Conservation (phyloP, 1,140 invertebrate species). For the Drosophila arizonae region DNA sequence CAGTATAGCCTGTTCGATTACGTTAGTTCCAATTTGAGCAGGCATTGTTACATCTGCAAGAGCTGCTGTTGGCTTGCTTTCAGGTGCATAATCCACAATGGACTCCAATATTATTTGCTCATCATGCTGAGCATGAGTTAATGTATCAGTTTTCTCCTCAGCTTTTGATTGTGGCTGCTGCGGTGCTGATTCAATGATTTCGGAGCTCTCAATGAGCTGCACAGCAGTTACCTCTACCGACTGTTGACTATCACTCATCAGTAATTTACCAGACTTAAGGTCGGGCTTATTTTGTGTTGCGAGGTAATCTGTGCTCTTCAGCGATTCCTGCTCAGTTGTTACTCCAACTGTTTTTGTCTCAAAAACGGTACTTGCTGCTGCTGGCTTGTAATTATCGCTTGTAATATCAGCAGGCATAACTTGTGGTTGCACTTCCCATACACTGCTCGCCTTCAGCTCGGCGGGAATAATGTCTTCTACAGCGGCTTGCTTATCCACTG, state of each 20-base stretch:
- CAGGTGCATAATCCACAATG: conserved; percentile 6
- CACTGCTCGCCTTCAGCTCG: conserved; percentile 43
- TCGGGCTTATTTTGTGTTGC: conserved; percentile 30
- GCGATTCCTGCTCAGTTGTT: conserved; percentile 17
- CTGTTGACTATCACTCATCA: conserved; percentile 44
- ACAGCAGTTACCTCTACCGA: conserved; percentile 60
- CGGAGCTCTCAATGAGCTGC: conserved; percentile 51
- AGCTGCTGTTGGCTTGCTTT: conserved; percentile 35
- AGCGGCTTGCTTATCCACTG: conserved; percentile 25
- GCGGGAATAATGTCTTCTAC: conserved; percentile 11
- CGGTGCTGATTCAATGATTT: conserved; percentile 7
- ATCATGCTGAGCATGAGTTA: conserved; percentile 41
- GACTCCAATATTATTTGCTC: conserved; percentile 56
- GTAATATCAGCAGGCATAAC: conserved; percentile 25
- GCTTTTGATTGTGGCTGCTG: conserved; percentile 12
- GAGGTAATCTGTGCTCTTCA: conserved; percentile 29
- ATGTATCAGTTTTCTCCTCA: conserved; percentile 29
- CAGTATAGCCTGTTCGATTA: conserved; percentile 48
- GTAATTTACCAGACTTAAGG: conserved; percentile 28
- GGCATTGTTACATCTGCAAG: conserved; percentile 49
- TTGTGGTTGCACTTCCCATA: conserved; percentile 47
- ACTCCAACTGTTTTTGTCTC: conserved; percentile 54
- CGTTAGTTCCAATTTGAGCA: conserved; percentile 38
- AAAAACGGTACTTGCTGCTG: conserved; percentile 21
- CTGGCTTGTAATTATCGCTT: conserved; percentile 12